Percentiles rank a stretch among this genome's conserved stretches.
Conservation (phyloP, 1,140 invertebrate genomes). For the Macrobrachium nipponense region DNA sequence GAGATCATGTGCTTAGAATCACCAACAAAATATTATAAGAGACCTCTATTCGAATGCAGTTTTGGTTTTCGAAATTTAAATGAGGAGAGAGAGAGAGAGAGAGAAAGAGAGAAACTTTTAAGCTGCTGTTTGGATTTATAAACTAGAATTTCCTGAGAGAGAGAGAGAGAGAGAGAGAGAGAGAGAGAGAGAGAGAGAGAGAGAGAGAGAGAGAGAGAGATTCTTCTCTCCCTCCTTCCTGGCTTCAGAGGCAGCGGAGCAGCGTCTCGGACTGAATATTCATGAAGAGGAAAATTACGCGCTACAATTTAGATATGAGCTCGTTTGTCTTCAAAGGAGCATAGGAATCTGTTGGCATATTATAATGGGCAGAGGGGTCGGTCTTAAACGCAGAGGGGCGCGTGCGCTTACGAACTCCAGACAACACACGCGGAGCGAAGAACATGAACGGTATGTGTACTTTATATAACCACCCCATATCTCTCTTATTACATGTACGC, state of each 20-base stretch:
- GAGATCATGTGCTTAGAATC: too few species aligned
- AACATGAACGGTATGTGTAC: background rate
- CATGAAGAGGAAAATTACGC: conserved; percentile 57
- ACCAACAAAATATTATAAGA: too few species aligned
- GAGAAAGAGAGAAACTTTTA: conserved; percentile 16
- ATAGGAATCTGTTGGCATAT: conserved; percentile 50
- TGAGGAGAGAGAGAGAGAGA: conserved; percentile 24
- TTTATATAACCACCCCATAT: background rate
- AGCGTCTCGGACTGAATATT: conserved; percentile 51
- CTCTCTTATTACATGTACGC: background rate
- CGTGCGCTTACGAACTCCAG: background rate
- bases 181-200: background rate
- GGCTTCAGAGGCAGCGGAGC: background rate
- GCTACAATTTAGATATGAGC: conserved; percentile 61
- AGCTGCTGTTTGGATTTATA: too few species aligned
- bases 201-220: background rate
- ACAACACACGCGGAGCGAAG: background rate
- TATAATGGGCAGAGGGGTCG: conserved; percentile 56
- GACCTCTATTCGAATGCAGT: too few species aligned
- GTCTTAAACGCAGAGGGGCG: conserved; percentile 20
- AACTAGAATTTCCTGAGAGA: background rate
- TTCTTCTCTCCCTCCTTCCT: conserved; percentile 5
- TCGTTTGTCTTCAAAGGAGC: conserved; percentile 58
- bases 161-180: conserved; percentile 8
- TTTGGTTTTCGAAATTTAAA: background rate